A percentile compares a stretch with the other conserved stretches of the same genome.
Evolutionary conservation across 2,888 invertebrate species (phyloP).

Genomic region (Toxonevra muliebris): DNA sequence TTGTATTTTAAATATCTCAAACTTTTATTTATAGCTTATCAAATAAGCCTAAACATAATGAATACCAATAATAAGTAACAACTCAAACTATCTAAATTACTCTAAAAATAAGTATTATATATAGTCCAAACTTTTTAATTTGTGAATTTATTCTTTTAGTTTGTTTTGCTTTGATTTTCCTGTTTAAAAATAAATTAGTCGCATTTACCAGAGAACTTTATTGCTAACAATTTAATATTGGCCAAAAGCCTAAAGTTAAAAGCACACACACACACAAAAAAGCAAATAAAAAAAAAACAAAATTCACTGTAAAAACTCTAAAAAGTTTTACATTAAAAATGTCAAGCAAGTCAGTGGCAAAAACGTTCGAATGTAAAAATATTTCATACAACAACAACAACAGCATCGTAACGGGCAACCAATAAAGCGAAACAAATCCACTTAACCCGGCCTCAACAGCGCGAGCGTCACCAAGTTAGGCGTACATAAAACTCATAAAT

Average conservation of each 20-base stretch:
- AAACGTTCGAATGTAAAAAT: background rate
- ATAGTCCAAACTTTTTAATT: too few relatives aligned
- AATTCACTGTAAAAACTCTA: constrained; percentile 14
- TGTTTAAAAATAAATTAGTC: constrained; percentile 9
- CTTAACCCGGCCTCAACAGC: constrained; percentile 45
- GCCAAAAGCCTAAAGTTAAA: constrained; percentile 26
- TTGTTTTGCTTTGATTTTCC: too few relatives aligned
- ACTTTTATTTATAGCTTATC: too few relatives aligned
- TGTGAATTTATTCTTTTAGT: too few relatives aligned
- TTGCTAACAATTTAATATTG: constrained; percentile 31
- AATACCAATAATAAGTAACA: too few relatives aligned
- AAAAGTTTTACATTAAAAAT: constrained; percentile 27
- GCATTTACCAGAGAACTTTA: constrained; percentile 14
- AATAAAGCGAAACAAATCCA: constrained; percentile 62
- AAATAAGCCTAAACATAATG: too few relatives aligned
- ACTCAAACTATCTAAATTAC: too few relatives aligned
- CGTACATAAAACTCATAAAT: constrained; percentile 60
- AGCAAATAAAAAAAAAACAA: constrained; percentile 19
- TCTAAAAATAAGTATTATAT: too few relatives aligned
- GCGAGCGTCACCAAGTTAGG: constrained; percentile 11
- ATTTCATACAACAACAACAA: background rate
- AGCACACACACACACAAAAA: too few relatives aligned
- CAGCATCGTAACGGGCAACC: constrained; percentile 34
- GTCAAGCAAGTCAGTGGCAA: constrained; percentile 14
- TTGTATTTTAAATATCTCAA: too few relatives aligned